Percentiles rank a stretch among this genome's conserved stretches.
Evolutionary conservation across 2,888 invertebrate species (phyloP).

Genomic region (Eustalomyia histrio): DNA sequence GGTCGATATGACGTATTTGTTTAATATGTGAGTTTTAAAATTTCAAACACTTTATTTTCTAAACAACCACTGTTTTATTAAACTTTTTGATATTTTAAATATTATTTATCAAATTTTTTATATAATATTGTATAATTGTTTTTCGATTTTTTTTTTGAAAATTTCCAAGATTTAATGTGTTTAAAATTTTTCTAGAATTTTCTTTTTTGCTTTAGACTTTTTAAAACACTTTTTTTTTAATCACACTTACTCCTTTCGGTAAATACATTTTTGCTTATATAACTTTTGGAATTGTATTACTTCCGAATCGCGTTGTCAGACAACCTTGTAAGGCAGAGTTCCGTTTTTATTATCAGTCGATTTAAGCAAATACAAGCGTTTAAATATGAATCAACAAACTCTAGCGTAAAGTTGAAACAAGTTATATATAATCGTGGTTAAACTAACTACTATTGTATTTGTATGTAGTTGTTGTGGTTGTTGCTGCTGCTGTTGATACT

Average conservation of each 20-base stretch:
- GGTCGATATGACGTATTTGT: no score
- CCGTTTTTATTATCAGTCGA: constrained; percentile 55
- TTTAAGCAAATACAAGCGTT: constrained; percentile 45
- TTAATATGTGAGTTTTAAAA: no score
- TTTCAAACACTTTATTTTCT: no score
- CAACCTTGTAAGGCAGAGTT: constrained; percentile 59
- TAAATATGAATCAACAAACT: constrained; percentile 59
- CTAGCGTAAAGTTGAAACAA: constrained; percentile 48
- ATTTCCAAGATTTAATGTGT: not conserved
- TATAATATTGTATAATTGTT: no score
- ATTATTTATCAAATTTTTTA: no score
- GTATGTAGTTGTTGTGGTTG: constrained; percentile 20
- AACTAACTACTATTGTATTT: constrained; percentile 9
- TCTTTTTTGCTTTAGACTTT: not conserved
- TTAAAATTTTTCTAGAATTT: not conserved
- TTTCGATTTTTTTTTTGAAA: no score
- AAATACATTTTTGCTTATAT: constrained; percentile 68
- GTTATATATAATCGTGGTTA: constrained; percentile 27
- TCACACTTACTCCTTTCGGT: constrained; percentile 74
- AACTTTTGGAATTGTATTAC: constrained; percentile 6
- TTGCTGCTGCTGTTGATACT: constrained; percentile 18
- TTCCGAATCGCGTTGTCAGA: constrained; percentile 48
- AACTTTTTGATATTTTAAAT: no score
- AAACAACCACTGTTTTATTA: no score
- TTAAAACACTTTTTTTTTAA: not conserved